Base-by-base conservation (phyloP, 2,113 vertebrate species). In the Echinops telfairi region DNA sequence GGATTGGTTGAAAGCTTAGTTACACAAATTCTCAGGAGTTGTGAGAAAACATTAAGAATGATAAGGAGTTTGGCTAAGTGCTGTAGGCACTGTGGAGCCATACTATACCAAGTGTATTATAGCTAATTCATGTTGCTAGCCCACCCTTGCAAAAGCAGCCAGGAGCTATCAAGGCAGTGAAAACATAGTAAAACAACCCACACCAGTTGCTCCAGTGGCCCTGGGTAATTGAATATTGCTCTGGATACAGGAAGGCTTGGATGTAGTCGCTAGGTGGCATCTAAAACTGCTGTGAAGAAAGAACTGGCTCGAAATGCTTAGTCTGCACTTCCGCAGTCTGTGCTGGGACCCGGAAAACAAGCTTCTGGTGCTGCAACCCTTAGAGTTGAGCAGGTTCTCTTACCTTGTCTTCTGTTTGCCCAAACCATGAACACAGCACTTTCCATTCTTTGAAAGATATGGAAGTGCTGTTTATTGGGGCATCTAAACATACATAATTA, bases 141-240 rank as follows among this genome's bases (percentile, higher is more conserved):
- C 92, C 93, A 94, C 36, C 15, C 92, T 89, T 85, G 96, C 94
- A 97, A 96, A 83, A 97, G 92, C 95, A 96, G 94, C 92, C 71
- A 94, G 96, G 88, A 97, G 68, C 94, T 80, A 33, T 97, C 94
- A 83, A 0, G 62, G 53, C 92, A 71, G 97, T 96, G 97, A 96
- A 97, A 95, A 93, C 89, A 92, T 97, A 97, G 98, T 97, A 97
- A 97, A 97, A 95, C 94, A 93, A 96, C 93, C 95, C 85, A 92
- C 96, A 94, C 95, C 94, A 94, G 89, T 91, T 85, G 96, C 96
- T 97, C 95, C 90, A 92, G 96, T 96, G 93, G 88, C 96, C 92
- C 93, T 97, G 96, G 95, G 88, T 96, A 96, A 93, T 97, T 96
- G 96, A 92, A 70, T 90, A 64, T 93, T 87, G 70, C n/a, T 90